Evolutionary conservation across 2,113 vertebrate genomes (phyloP).

Genomic region (Formicarius rufipectus): DNA sequence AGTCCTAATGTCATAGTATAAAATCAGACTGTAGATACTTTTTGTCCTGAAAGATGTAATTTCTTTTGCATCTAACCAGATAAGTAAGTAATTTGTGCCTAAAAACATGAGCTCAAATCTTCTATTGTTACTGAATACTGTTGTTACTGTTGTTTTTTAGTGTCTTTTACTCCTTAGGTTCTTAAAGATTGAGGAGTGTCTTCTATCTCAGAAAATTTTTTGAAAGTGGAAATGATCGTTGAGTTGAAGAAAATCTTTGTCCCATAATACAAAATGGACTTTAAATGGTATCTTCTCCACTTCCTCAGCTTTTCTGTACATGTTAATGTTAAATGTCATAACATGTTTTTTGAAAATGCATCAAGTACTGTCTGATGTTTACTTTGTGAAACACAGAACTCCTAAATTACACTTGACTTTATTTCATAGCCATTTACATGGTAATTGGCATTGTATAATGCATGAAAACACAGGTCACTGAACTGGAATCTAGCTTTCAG

Average conservation of each 20-base stretch:
- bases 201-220: not conserved
- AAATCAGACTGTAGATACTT: not conserved
- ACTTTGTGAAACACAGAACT: constrained; percentile 44
- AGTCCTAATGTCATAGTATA: not conserved
- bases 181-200: not conserved
- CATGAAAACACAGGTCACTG: constrained; percentile 65
- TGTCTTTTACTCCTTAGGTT: not conserved
- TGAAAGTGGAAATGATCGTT: not conserved
- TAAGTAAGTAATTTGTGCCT: not conserved
- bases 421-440: constrained; percentile 69
- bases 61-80: not conserved
- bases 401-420: constrained; percentile 68
- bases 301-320: not conserved
- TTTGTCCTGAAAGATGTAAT: not conserved
- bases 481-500: constrained; percentile 62
- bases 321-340: not conserved
- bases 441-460: constrained; percentile 69
- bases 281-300: not conserved
- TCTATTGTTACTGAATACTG: not conserved
- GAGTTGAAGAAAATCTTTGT: not conserved
- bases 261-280: not conserved
- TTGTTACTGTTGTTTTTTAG: not conserved
- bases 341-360: constrained; percentile 38
- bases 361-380: constrained; percentile 35
- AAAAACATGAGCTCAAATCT: not conserved